Percentiles rank a stretch among this genome's conserved stretches.
Conservation (phyloP, 2,113 vertebrate species). For the Passer domesticus region DNA sequence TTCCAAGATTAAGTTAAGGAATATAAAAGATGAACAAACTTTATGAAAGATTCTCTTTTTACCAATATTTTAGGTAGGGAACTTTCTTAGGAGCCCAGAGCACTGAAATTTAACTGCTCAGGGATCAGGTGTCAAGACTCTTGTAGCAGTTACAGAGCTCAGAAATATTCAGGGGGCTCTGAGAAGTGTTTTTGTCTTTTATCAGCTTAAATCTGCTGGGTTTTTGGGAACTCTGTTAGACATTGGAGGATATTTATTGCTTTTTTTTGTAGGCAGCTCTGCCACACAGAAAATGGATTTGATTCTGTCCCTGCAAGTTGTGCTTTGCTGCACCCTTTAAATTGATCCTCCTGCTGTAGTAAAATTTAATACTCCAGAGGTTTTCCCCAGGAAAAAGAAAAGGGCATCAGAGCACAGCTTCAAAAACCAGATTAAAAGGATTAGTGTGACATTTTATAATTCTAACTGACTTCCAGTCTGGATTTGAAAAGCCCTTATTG, state of each 20-base stretch:
- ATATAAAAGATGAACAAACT: not conserved
- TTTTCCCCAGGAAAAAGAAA: not conserved
- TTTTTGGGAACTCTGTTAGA: not conserved
- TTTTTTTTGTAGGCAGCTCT: not conserved
- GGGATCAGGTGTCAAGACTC: fast-evolving
- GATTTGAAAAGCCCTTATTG: not conserved
- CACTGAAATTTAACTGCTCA: not conserved
- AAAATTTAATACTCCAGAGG: conserved; percentile 47
- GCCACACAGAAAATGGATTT: not conserved
- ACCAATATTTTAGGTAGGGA: not conserved
- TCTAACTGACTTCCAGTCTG: conserved; percentile 48
- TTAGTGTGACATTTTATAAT: conserved; percentile 32
- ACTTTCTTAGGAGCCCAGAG: not conserved
- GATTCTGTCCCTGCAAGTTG: not conserved
- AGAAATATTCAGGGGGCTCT: not conserved
- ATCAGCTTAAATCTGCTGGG: not conserved
- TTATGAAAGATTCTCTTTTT: not conserved
- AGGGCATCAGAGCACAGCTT: not conserved
- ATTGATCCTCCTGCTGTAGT: not conserved
- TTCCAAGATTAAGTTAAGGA: not conserved
- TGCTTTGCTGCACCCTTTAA: not conserved
- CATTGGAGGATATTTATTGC: not conserved
- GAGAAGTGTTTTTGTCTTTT: not conserved
- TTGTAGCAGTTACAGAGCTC: not conserved
- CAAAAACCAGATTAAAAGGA: conserved; percentile 48